A percentile compares a stretch with the other conserved stretches of the same genome.
phyloP scores from a whole-genome alignment of 2,113 vertebrate species.

The Ornithorhynchus anatinus region DNA sequence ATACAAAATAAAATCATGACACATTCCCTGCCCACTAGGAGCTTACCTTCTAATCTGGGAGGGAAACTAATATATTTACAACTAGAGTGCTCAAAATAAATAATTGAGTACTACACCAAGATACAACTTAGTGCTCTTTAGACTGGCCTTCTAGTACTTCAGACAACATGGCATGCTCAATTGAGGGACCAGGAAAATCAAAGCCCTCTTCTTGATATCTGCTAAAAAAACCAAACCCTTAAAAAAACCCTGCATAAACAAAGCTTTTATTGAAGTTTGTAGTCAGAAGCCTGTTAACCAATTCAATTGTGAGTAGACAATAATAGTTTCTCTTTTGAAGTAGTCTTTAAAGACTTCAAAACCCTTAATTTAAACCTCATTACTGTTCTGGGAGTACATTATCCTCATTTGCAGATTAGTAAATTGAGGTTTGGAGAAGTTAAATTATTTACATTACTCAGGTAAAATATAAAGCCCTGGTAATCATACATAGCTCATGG shows the following conservation, averaged over 20 bases:
- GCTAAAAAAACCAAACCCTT: background rate
- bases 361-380: background rate
- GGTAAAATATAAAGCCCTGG: background rate
- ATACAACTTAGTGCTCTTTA: background rate
- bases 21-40: background rate
- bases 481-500: background rate
- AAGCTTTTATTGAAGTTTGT: background rate
- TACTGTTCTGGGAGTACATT: background rate
- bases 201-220: background rate
- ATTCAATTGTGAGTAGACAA: background rate
- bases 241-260: background rate
- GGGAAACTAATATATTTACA: too few species aligned
- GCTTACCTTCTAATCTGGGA: background rate
- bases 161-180: background rate
- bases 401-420: background rate
- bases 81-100: too few species aligned
- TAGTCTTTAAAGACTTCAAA: slow-evolving; percentile 3
- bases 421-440: background rate
- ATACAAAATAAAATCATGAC: background rate
- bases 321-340: background rate
- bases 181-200: background rate
- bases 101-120: background rate
- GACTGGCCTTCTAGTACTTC: background rate
- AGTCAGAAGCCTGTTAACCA: background rate
- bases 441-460: background rate